Base-by-base conservation (phyloP, 2,797 vertebrate genomes). In the Anniella stebbinsi region DNA sequence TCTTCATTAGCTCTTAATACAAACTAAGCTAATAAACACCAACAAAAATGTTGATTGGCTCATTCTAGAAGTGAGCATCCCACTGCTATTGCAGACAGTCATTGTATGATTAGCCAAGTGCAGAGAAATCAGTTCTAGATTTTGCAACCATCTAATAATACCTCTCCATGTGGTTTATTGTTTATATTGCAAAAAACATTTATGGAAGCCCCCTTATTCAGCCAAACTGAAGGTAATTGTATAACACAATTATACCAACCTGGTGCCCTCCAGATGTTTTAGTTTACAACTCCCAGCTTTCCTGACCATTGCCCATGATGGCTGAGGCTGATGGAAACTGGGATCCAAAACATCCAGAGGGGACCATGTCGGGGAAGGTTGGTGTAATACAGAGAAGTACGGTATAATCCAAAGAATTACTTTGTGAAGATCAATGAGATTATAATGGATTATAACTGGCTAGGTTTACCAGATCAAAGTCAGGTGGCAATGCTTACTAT, bases 1-100 rank as follows among this genome's bases (percentile, higher is more conserved):
- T 88, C 2, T 76, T 45, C 67, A 60, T 3, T 63, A 93, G 80
- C 92, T 89, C 73, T 89, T 17, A 48, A 88, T 84, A 80, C 25
- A 86, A 90, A 92, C 28, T 48, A 17, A 85, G 95, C 83, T 84
- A 91, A 21, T 63, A 41, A 84, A 72, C 2, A 21, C 89, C 91
- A 85, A 90, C 25, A 23, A 4, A 93, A 86, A 89, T 2, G 7
- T 2, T 45, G 33, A 80, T 12, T 75, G 69, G 54, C 66, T 87
- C 21, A 45, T 84, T 15, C 51, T 41, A 45, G 72, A 0, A 67
- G 85, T 87, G 82, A 57, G 45, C 81, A 73, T 0, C 38, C 10
- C 38, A n/a, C 72, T 13, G 17, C n/a, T 33, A 45, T 25, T 66
- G 28, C 15, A 23, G 33, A 41, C 15, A 38, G 57, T 33, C 25